Conservation (phyloP, 2,113 vertebrate species). For the Microcebus jonahi region DNA sequence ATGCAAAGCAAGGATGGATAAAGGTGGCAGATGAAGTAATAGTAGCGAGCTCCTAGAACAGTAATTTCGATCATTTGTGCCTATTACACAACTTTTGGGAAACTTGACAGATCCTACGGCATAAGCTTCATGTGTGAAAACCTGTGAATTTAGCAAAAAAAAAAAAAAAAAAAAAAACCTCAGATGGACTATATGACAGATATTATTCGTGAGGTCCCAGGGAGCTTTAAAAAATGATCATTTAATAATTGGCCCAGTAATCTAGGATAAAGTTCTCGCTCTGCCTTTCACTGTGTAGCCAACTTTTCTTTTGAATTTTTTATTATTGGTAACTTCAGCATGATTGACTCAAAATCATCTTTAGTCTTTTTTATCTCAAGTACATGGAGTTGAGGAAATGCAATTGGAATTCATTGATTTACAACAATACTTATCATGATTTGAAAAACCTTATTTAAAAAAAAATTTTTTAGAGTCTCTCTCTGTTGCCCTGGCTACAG, state of each 20-base stretch:
- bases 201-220: not conserved
- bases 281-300: not conserved
- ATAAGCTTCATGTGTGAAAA: not conserved
- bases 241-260: not conserved
- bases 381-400: not conserved
- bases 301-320: conserved; percentile 22
- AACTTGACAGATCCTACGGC: not conserved
- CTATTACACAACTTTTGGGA: not conserved
- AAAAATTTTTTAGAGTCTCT: not conserved
- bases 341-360: conserved; percentile 6
- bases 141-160: not conserved
- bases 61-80: not conserved
- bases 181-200: not conserved
- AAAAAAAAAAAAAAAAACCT: no score
- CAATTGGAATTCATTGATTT: conserved; percentile 9
- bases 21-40: not conserved
- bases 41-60: not conserved
- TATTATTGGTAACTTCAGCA: conserved; percentile 4
- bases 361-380: conserved; percentile 10
- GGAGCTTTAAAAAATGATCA: not conserved
- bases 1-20: not conserved
- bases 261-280: not conserved
- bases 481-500: no score
- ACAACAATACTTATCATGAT: not conserved
- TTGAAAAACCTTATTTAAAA: not conserved